These are phyloP conservation scores for Coregonus clupeaformis DNA, from an alignment of 2,113 vertebrate genomes.

Conservation along the genomic window DNA sequence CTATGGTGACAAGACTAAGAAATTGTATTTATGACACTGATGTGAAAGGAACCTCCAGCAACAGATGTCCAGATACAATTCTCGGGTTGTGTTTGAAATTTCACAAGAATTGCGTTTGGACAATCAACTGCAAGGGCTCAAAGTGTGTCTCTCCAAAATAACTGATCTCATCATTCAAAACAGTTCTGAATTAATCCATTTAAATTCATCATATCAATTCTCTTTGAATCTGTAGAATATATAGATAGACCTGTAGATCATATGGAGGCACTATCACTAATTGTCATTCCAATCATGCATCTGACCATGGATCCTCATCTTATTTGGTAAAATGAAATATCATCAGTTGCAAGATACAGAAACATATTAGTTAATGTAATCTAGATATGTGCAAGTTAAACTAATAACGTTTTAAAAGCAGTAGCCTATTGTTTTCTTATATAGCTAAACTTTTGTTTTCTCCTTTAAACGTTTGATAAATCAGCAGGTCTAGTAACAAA, in stretches of 20 bases:
- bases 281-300: background rate
- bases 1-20: background rate
- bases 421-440: background rate
- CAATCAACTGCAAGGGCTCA: conserved; percentile 82
- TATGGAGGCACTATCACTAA: too few relatives aligned
- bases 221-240: background rate
- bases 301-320: background rate
- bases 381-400: background rate
- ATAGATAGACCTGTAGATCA: too few relatives aligned
- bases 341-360: background rate
- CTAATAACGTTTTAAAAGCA: background rate
- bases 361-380: background rate
- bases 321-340: background rate
- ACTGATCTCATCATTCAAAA: conserved; percentile 69
- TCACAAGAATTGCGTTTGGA: conserved; percentile 83
- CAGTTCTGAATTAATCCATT: background rate
- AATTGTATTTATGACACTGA: conserved; percentile 12
- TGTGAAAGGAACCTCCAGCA: conserved; percentile 79
- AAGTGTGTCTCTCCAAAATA: conserved; percentile 89
- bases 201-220: background rate
- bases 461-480: too few relatives aligned
- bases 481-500: too few relatives aligned
- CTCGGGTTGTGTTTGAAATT: conserved; percentile 84
- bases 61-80: conserved; percentile 99
- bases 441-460: background rate